phyloP scores from a whole-genome alignment of 2,113 vertebrate species.

The Tiliqua scincoides region DNA sequence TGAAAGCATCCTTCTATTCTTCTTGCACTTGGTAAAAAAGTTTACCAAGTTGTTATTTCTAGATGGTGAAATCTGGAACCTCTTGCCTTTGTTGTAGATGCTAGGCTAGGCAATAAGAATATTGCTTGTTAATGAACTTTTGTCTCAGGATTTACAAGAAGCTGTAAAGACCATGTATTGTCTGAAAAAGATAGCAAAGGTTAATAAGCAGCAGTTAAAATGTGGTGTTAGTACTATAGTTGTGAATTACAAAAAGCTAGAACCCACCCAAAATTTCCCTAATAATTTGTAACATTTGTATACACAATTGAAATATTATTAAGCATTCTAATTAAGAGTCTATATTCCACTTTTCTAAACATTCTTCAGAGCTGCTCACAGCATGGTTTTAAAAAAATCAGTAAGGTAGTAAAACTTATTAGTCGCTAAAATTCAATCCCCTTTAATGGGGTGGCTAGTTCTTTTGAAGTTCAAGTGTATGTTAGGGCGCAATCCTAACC shows the following conservation, averaged over 20 bases:
- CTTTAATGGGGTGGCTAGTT: not conserved
- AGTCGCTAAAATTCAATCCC: not conserved
- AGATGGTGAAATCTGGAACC: too few relatives aligned
- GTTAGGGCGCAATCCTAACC: too few relatives aligned
- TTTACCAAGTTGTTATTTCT: too few relatives aligned
- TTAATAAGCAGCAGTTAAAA: not conserved
- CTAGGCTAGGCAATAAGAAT: too few relatives aligned
- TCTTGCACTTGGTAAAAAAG: too few relatives aligned
- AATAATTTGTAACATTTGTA: not conserved
- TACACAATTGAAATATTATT: not conserved
- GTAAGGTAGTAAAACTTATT: too few relatives aligned
- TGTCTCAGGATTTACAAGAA: too few relatives aligned
- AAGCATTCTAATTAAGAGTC: not conserved
- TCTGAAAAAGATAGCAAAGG: not conserved
- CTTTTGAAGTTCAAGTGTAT: not conserved
- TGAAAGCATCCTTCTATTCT: too few relatives aligned
- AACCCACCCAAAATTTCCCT: not conserved
- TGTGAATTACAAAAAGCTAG: not conserved
- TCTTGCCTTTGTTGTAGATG: too few relatives aligned
- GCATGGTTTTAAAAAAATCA: not conserved
- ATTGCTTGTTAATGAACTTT: too few relatives aligned
- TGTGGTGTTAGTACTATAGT: too few relatives aligned
- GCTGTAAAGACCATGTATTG: too few relatives aligned
- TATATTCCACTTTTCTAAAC: not conserved
- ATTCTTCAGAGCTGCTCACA: not conserved